phyloP scores from a whole-genome alignment of 2,888 invertebrate genomes.

The Thysanoteuthis rhombus region DNA sequence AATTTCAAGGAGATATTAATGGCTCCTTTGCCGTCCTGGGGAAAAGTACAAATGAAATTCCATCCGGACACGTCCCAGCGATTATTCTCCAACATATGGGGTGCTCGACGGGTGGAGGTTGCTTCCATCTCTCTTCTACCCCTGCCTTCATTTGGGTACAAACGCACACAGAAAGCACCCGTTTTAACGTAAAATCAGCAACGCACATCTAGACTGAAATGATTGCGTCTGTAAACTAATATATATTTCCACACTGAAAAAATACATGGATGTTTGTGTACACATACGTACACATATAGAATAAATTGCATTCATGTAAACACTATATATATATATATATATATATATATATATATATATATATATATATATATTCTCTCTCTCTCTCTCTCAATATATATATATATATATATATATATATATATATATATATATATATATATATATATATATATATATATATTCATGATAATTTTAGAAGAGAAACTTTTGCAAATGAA shows the following conservation, averaged over 20 bases:
- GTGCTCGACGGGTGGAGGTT: neutral
- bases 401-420: too few relatives aligned
- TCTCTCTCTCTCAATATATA: too few relatives aligned
- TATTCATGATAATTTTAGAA: too few relatives aligned
- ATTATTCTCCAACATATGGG: neutral
- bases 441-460: too few relatives aligned
- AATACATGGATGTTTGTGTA: neutral
- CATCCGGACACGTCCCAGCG: neutral
- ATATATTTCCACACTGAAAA: too few relatives aligned
- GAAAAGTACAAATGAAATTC: neutral
- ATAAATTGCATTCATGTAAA: neutral
- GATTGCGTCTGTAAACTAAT: neutral
- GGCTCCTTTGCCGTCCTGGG: neutral
- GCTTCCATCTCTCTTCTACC: neutral
- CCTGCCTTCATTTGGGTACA: neutral
- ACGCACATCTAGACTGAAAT: neutral
- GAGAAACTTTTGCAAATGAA: too few relatives aligned
- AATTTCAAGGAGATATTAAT: neutral
- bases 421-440: too few relatives aligned
- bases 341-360: too few relatives aligned
- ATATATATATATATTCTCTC: too few relatives aligned
- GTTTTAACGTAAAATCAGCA: neutral
- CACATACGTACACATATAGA: neutral
- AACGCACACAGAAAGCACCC: neutral
- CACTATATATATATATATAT: too few relatives aligned